Evolutionary conservation across 2,113 vertebrate genomes (phyloP).

Genomic region (Urocolius indicus): DNA sequence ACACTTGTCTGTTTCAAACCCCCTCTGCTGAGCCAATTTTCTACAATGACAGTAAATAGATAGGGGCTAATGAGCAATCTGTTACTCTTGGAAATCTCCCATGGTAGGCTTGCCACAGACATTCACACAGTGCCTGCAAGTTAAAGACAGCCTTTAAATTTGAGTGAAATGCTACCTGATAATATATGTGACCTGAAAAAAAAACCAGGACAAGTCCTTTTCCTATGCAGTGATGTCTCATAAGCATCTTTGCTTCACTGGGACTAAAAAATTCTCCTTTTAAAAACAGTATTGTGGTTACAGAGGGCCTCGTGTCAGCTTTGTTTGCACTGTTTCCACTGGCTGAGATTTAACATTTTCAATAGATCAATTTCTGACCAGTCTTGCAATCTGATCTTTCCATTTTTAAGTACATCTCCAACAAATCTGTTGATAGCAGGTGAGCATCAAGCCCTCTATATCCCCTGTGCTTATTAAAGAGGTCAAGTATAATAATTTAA

Average conservation of each 20-base stretch:
- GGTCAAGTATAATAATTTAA: neutral
- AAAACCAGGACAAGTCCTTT: neutral
- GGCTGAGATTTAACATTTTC: neutral
- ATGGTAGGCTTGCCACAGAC: neutral
- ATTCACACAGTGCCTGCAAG: neutral
- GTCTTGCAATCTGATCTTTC: neutral
- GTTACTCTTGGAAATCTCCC: neutral
- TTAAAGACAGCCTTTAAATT: neutral
- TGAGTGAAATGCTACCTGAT: neutral
- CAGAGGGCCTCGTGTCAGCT: neutral
- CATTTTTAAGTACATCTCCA: neutral
- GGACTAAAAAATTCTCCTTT: neutral
- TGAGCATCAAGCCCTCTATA: neutral
- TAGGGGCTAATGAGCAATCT: neutral
- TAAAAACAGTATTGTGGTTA: neutral
- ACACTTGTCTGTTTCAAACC: neutral
- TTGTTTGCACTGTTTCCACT: neutral
- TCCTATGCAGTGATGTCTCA: neutral
- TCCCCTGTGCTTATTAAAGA: neutral
- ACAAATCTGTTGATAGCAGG: neutral
- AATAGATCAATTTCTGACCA: neutral
- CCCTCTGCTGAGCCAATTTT: neutral
- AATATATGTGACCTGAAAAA: neutral
- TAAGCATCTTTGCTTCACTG: neutral
- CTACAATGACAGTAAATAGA: neutral